Conservation (phyloP, 2,113 vertebrate species). For the Ciconia stormi region DNA sequence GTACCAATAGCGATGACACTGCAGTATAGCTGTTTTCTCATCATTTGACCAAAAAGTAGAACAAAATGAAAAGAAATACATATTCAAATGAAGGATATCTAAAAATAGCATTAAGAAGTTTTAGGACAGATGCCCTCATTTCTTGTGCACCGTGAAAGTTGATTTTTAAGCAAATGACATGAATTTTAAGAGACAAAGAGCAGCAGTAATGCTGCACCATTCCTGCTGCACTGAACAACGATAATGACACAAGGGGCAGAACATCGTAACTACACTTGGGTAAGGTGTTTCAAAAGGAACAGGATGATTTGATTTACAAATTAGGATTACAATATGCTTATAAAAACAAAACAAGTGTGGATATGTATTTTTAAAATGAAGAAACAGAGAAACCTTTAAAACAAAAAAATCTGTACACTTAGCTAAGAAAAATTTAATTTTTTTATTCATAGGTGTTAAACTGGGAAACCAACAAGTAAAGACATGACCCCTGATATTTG, state of each 20-base stretch:
- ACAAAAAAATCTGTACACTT: neutral
- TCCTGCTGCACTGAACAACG: neutral
- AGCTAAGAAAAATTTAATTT: neutral
- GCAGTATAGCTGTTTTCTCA: neutral
- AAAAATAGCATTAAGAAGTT: neutral
- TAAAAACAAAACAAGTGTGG: neutral
- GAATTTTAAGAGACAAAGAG: neutral
- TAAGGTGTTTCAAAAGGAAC: neutral
- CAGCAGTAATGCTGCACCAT: neutral
- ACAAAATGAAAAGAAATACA: neutral
- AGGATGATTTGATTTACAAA: neutral
- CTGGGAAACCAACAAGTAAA: neutral
- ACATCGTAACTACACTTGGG: rapidly evolving
- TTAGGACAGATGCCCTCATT: neutral
- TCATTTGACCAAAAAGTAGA: neutral
- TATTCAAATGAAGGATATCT: neutral
- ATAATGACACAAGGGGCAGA: neutral
- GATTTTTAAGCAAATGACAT: neutral
- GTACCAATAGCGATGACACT: neutral
- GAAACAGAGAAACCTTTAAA: neutral
- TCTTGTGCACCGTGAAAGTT: neutral
- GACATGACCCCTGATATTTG: neutral
- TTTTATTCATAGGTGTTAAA: neutral
- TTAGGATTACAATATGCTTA: neutral
- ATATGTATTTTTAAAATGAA: neutral